phyloP scores from a whole-genome alignment of 2,113 vertebrate genomes.

The Zosterops pallidus region DNA sequence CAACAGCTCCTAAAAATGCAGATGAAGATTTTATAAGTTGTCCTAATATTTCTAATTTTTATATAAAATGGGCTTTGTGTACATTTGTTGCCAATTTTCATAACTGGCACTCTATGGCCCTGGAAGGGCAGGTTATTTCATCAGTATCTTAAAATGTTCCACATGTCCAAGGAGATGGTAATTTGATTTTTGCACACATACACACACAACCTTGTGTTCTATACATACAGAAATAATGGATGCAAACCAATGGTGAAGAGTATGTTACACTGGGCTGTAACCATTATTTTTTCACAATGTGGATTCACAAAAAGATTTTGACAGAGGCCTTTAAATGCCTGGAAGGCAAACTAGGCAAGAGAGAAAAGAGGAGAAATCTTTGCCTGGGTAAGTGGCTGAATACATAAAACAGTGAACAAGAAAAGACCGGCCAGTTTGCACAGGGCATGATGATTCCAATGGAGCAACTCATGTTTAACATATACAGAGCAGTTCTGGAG shows the following conservation, averaged over 20 bases:
- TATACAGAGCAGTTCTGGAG: not conserved
- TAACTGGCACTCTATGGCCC: not conserved
- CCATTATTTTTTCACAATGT: not conserved
- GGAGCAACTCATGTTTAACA: not conserved
- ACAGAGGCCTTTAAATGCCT: not conserved
- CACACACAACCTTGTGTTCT: not conserved
- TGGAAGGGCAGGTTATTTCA: not conserved
- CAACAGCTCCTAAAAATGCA: not conserved
- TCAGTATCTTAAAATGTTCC: not conserved
- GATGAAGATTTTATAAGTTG: not conserved
- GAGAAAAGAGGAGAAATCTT: not conserved
- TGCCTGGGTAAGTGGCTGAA: not conserved
- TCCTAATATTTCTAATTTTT: not conserved
- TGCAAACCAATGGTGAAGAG: not conserved
- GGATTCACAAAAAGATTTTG: not conserved
- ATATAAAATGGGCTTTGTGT: not conserved
- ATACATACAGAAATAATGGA: not conserved
- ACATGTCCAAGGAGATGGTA: not conserved
- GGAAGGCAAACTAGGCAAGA: not conserved
- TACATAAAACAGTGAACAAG: not conserved
- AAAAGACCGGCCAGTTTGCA: not conserved
- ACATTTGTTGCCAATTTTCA: not conserved
- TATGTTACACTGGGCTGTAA: not conserved
- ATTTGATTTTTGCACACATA: not conserved
- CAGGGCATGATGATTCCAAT: not conserved